phyloP scores from a whole-genome alignment of 1,140 invertebrate species.

The Conus ventricosus region DNA sequence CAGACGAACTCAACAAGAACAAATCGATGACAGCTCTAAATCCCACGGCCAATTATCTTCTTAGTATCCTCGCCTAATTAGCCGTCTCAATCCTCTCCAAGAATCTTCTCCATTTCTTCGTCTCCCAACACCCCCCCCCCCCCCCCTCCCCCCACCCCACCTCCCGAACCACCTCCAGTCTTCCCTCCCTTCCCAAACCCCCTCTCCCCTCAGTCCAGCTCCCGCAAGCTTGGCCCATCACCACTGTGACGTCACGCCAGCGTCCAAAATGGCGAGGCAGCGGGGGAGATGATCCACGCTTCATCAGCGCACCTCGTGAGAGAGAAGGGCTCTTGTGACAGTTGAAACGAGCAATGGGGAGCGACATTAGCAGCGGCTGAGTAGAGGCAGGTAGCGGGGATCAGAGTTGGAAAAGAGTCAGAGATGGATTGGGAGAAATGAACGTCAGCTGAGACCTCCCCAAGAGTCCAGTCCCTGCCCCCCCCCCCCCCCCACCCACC shows the following conservation, averaged over 20 bases:
- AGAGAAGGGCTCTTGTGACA: not conserved
- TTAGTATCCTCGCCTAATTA: no score
- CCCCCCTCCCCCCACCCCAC: no score
- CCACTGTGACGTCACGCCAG: not conserved
- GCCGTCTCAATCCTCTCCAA: no score
- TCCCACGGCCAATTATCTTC: no score
- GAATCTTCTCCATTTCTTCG: no score
- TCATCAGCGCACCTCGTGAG: not conserved
- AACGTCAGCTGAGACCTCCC: not conserved
- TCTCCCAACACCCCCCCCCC: no score
- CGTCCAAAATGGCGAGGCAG: not conserved
- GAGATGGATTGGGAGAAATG: not conserved
- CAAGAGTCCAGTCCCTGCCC: not conserved
- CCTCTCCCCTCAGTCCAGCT: not conserved
- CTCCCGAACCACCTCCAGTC: not conserved
- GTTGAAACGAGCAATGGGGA: not conserved
- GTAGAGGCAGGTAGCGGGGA: not conserved
- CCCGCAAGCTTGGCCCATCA: no score
- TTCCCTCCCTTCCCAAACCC: not conserved
- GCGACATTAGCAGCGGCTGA: not conserved
- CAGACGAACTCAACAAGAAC: no score
- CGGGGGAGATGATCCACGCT: constrained; percentile 13
- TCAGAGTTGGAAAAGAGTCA: not conserved
- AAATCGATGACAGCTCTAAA: no score
- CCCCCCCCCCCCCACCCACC: not conserved